These are phyloP conservation scores for Philereme vetulata DNA, from an alignment of 2,888 invertebrate genomes.

Conservation along the genomic window DNA sequence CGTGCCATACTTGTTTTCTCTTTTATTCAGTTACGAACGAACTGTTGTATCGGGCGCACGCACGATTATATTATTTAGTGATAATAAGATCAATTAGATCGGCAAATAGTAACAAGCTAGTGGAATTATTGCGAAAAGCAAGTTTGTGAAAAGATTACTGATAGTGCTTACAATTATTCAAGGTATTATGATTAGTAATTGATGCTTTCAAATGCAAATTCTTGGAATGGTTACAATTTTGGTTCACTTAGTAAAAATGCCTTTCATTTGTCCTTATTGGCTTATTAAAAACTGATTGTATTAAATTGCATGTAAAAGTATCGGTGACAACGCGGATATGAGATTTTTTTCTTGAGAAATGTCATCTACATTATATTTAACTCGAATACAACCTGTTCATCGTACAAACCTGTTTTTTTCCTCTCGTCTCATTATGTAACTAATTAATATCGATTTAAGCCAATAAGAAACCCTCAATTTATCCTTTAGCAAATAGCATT, in stretches of 20 bases:
- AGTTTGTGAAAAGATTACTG: slow-evolving; percentile 5
- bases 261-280: not conserved
- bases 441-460: slow-evolving; percentile 9
- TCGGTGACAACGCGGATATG: slow-evolving; percentile 1
- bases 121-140: slow-evolving; percentile 15
- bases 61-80: slow-evolving; percentile 27
- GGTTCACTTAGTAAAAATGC: not conserved
- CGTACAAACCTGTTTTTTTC: slow-evolving; percentile 27
- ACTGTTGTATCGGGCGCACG: slow-evolving; percentile 43
- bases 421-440: slow-evolving; percentile 12
- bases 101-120: slow-evolving; percentile 26
- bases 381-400: slow-evolving; percentile 15
- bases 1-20: slow-evolving; percentile 37
- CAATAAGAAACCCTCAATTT: not conserved
- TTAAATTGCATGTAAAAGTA: not conserved
- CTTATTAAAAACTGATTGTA: not conserved
- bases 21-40: slow-evolving; percentile 46
- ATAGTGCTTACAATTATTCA: slow-evolving; percentile 11
- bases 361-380: not conserved
- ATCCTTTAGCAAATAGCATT: no score
- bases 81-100: slow-evolving; percentile 34
- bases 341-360: slow-evolving; percentile 14
- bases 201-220: not conserved
- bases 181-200: slow-evolving; percentile 10
- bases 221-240: slow-evolving; percentile 7